These are phyloP conservation scores for Cettia cetti DNA, from an alignment of 2,113 vertebrate genomes.

Conservation along the genomic window DNA sequence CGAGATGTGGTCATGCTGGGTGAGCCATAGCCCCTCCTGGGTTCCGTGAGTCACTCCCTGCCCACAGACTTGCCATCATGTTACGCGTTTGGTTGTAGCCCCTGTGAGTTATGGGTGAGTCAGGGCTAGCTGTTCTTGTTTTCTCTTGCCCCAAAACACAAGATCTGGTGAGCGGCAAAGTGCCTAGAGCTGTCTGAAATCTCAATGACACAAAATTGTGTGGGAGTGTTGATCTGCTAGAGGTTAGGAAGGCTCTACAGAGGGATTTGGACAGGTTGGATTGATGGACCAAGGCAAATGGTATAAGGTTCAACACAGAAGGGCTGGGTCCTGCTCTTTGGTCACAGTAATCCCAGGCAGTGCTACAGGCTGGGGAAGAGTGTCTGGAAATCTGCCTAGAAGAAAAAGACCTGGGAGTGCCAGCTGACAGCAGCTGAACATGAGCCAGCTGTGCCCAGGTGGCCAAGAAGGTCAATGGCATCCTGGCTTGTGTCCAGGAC, in stretches of 20 bases:
- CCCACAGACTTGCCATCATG: background rate
- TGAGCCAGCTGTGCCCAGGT: background rate
- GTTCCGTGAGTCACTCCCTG: accelerated
- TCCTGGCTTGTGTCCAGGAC: no score
- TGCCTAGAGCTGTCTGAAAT: background rate
- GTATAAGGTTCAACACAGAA: background rate
- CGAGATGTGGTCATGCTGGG: background rate
- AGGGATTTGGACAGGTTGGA: background rate
- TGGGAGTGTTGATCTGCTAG: background rate
- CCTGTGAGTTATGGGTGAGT: background rate
- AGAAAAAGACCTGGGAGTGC: background rate
- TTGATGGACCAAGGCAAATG: background rate
- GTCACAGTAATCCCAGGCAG: background rate
- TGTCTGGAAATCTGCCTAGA: background rate
- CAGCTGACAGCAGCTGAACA: background rate
- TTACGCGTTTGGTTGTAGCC: background rate
- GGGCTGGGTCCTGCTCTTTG: background rate
- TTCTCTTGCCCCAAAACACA: background rate
- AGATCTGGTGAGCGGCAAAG: background rate
- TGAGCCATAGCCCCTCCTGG: background rate
- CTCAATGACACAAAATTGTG: background rate
- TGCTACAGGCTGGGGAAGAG: background rate
- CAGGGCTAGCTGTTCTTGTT: background rate
- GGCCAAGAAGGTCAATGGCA: background rate
- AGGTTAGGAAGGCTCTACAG: background rate